Base-by-base conservation (phyloP, 2,113 vertebrate genomes). In the Beaufortia kweichowensis region DNA sequence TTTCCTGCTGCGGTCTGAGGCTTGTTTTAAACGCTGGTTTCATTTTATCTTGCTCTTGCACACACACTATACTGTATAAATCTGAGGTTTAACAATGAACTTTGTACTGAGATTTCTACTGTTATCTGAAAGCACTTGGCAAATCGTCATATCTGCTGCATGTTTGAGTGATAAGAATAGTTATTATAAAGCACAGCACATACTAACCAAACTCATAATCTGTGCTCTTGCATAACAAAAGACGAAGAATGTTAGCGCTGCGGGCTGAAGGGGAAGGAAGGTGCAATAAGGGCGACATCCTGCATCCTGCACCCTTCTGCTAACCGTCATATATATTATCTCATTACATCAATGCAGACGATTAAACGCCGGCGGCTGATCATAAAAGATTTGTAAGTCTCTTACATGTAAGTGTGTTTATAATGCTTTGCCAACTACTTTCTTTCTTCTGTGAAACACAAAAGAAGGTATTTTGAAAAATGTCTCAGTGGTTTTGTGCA, bases 1-100 rank as follows among this genome's bases (percentile, higher is more conserved):
- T 89, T 92, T 92, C 90, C 91, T 91, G 84, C 85, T 87, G 89
- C 57, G 89, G 90, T 88, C 89, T 91, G 68, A 81, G 82, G 87
- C 82, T 83, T 82, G 77, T 83, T 82, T n/a, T 75, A 78, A 77
- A 70, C 21, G 35, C 57, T 28, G 17, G 24, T 62, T 66, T 62
- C 46, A 46, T 77, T 71, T 61, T 41, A 55, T 63, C 64, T 69
- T 28, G 29, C 21, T 67, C 75, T 78, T 74, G 14, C 64, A 64
- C 75, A 21, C 43, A 11, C 26, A 48, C 28, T 19, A 57, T 55
- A 43, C 69, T 28, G 50, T 33, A 26, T 48, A 62, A 75, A 31
- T 35, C 62, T 71, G 43, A 70, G 39, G 66, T 71, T 77, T 55
- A 31, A 23, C 31, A 43, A 14, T 50, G 60, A 78, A 50, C 66